Base-by-base conservation (phyloP, 2,113 vertebrate species). In the Scolopax mira region DNA sequence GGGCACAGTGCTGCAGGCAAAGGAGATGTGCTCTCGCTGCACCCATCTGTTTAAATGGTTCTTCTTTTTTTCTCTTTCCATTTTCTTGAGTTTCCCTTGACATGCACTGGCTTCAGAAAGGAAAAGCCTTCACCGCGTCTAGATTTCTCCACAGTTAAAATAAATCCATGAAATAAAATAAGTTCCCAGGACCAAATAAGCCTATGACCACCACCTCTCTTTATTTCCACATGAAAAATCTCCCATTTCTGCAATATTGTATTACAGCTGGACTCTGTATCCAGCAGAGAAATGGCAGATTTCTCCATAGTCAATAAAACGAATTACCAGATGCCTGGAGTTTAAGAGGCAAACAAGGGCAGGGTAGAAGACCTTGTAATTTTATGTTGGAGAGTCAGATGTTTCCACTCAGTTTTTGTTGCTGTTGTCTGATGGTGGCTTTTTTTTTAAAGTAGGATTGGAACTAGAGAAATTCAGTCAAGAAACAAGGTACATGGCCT, bases 1-100 rank as follows among this genome's bases (percentile, higher is more conserved):
- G 73, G 81, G 73, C 77, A 88, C 35, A 79, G 39, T 14, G 65
- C 90, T 95, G 80, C 73, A 79, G 86, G 95, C 90, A 64, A 74
- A 86, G 83, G 77, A 92, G 77, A 89, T 79, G 67, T 71, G 48
- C 19, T 90, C 42, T 86, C 10, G 1, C 64, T 79, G 48, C 27
- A 90, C 35, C 42, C 86, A 81, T 89, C 94, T 95, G 89, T 80
- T 90, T 62, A 41, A 88, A 88, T 31, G 30, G 17, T 79, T 85
- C 85, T 88, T 88, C 67, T 82, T 67, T 86, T 86, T 81, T 37
- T 52, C 19, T 67, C 28, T 66, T 66, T 77, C 58, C n/a, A 19
- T 66, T 89, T 85, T 73, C 37, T 46, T 49, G 33, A 67, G 42
- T 72, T 89, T 86, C 65, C 39, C 31, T 79, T 83, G 25, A 74